Evolutionary conservation across 2,113 vertebrate species (phyloP).

Genomic region (Calyptommatus sinebrachiatus): DNA sequence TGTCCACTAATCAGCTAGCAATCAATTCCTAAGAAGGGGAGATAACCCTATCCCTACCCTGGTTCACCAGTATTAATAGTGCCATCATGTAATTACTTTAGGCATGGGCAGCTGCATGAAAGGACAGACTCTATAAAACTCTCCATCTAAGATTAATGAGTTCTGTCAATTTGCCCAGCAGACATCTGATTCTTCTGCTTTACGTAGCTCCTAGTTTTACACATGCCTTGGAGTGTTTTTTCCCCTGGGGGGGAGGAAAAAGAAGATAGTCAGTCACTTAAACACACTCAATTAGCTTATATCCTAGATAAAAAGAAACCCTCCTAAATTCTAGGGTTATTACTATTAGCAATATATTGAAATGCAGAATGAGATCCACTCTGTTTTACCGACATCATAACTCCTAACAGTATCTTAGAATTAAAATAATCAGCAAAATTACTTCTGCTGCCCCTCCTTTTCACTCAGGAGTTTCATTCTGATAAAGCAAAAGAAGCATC

Average conservation of each 20-base stretch:
- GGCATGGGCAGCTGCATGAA: conserved; percentile 80
- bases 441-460: no score
- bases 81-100: conserved; percentile 83
- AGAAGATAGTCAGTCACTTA: conserved; percentile 69
- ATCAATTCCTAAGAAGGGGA: conserved; percentile 82
- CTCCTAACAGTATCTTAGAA: conserved; percentile 19
- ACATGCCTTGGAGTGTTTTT: conserved; percentile 59
- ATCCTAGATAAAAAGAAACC: conserved; percentile 18
- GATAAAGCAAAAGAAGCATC: no score
- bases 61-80: conserved; percentile 81
- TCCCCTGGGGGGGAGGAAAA: conserved; percentile 11
- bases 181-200: conserved; percentile 81
- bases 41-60: conserved; percentile 78
- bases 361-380: background rate
- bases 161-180: conserved; percentile 83
- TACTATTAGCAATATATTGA: conserved; percentile 40
- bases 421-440: no score
- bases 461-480: no score
- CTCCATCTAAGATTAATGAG: conserved; percentile 83
- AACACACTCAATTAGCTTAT: conserved; percentile 57
- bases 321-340: conserved; percentile 42
- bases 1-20: conserved; percentile 83
- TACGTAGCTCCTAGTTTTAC: conserved; percentile 74
- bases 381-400: background rate
- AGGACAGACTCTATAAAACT: conserved; percentile 77